These are phyloP conservation scores for Dicyrtoma fusca DNA, from an alignment of 2,888 invertebrate species.

Conservation along the genomic window DNA sequence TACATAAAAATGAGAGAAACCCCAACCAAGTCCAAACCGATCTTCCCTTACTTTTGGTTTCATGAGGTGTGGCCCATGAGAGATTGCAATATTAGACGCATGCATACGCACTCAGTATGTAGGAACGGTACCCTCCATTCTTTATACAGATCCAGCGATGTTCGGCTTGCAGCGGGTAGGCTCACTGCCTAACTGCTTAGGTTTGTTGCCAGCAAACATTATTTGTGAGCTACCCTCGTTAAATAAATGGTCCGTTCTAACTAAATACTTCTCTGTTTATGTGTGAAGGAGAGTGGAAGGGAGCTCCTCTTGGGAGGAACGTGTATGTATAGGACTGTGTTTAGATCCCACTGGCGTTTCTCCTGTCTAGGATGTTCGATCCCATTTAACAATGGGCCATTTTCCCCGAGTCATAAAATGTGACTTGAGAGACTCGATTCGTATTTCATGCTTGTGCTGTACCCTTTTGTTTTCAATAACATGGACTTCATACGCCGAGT, in stretches of 20 bases:
- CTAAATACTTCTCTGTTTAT: conserved; percentile 19
- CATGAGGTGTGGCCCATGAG: conserved; percentile 30
- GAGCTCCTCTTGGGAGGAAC: no score
- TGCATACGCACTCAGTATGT: neutral
- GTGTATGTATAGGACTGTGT: no score
- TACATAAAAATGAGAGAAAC: conserved; percentile 5
- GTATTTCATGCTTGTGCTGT: conserved; percentile 50
- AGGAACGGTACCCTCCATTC: neutral
- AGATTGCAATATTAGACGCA: no score
- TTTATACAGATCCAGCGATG: no score
- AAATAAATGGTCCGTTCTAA: conserved; percentile 31
- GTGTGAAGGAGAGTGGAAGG: neutral
- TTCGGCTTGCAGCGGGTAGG: neutral
- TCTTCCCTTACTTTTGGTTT: conserved; percentile 24
- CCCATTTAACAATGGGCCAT: conserved; percentile 46
- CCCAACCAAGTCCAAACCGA: conserved; percentile 23
- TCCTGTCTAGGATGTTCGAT: conserved; percentile 19
- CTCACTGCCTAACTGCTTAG: neutral
- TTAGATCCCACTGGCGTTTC: no score
- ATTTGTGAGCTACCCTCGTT: conserved; percentile 31
- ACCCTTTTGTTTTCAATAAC: conserved; percentile 45
- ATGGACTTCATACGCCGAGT: conserved; percentile 29
- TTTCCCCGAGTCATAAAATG: conserved; percentile 54
- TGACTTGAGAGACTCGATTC: conserved; percentile 47
- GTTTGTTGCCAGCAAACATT: conserved; percentile 13